These are phyloP conservation scores for Chiridota heheva DNA, from an alignment of 35 echinoderm and acorn worm genomes.

Conservation along the genomic window DNA sequence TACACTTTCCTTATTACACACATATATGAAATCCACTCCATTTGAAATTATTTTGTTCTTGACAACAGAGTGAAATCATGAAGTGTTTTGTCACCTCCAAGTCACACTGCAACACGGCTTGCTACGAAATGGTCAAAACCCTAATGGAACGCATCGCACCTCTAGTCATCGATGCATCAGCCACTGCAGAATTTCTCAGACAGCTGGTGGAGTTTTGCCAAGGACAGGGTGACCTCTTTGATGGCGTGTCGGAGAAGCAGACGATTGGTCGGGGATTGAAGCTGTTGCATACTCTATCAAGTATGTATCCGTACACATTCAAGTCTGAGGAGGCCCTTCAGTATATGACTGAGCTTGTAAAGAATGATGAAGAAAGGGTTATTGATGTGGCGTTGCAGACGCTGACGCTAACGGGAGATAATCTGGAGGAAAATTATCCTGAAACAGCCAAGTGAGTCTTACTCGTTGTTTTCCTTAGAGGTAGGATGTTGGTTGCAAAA, in stretches of 20 bases:
- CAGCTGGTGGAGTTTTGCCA: constrained; percentile 41
- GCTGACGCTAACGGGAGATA: constrained; percentile 69
- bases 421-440: constrained; percentile 68
- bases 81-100: constrained; percentile 83
- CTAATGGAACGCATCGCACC: constrained; percentile 89
- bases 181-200: constrained; percentile 69
- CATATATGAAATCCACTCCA: too few relatives aligned
- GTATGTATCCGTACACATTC: constrained; percentile 76
- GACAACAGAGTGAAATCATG: constrained; percentile 81
- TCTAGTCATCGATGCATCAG: constrained; percentile 65
- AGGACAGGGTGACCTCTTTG: constrained; percentile 51
- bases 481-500: too few relatives aligned
- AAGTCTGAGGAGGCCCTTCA: constrained; percentile 67
- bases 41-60: too few relatives aligned
- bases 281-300: constrained; percentile 73
- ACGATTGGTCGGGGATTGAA: constrained; percentile 61
- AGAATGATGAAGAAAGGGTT: constrained; percentile 53
- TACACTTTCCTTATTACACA: too few relatives aligned
- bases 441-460: constrained; percentile 76
- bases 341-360: constrained; percentile 53
- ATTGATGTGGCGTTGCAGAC: constrained; percentile 73
- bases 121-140: constrained; percentile 82
- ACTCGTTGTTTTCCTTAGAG: too few relatives aligned
- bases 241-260: constrained; percentile 54
- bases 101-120: not conserved